Evolutionary conservation across 2,888 invertebrate genomes (phyloP), one percentile per base, ranked within the genome.

Genomic region (Petrolisthes cinctipes): DNA sequence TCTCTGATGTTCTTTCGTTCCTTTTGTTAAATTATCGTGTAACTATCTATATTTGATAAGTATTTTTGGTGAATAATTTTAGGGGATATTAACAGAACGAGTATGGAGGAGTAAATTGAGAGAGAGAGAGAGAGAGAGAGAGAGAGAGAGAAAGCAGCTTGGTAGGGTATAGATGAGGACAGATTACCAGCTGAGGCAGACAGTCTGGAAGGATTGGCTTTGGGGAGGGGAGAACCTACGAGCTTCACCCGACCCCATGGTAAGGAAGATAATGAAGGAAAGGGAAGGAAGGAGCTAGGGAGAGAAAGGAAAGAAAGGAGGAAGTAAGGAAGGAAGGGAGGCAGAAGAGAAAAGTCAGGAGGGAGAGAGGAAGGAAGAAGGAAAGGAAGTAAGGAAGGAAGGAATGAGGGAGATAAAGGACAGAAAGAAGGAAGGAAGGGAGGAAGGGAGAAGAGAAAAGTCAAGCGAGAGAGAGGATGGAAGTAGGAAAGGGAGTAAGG

Each of bases 61-160:
- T 37, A 37, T 37, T 37, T 37, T 37, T 37, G 37, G 37, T 37
- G 37, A 37, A 37, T 37, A 37, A 37, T 37, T 37, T 37, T 37
- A 37, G 37, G 2, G 2, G 37, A 37, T 37, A 37, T 37, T 37
- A 37, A 37, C 1, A 37, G 37, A 37, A 37, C 2, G 37, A 37
- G 37, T 37, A 37, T 37, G 37, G 37, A 37, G 37, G 37, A 37
- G 37, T 37, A 37, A 1, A 37, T 37, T 3, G 75, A 75, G 75
- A 75, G 75, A 75, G 75, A 75, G 75, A 75, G 75, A 75, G 75
- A 75, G 75, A 75, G 75, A 75, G 75, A 75, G 75, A 75, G 75
- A 75, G 75, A 75, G 61, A 61, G 61, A 61, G 61, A 11, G 61
- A 17, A 17, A 61, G 61, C 11, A 9, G 61, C 61, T 9, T 20